A percentile compares a stretch with the other conserved stretches of the same genome.
phyloP scores from a whole-genome alignment of 2,888 invertebrate genomes.

The Chorisops tibialis region DNA sequence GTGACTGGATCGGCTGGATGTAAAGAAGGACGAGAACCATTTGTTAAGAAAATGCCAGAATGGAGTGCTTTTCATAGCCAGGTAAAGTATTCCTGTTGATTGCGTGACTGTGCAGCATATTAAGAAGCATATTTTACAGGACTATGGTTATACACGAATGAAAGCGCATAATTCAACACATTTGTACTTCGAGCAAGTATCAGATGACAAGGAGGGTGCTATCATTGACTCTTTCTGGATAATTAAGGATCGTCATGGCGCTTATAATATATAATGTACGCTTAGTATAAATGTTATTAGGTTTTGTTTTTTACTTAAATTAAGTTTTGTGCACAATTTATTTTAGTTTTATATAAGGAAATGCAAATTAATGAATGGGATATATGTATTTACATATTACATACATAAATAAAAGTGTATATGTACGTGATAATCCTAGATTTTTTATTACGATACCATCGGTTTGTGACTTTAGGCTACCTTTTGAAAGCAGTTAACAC shows the following conservation, averaged over 20 bases:
- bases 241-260: conserved; percentile 54
- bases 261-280: not conserved
- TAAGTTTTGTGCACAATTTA: too few species aligned
- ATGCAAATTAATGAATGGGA: too few species aligned
- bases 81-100: conserved; percentile 38
- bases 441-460: too few species aligned
- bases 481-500: too few species aligned
- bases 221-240: conserved; percentile 68
- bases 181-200: conserved; percentile 83
- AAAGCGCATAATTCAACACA: conserved; percentile 78
- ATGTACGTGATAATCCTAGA: too few species aligned
- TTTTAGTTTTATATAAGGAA: too few species aligned
- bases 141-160: conserved; percentile 91
- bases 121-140: conserved; percentile 49
- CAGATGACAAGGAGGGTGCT: conserved; percentile 65
- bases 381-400: too few species aligned
- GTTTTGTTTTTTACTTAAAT: too few species aligned
- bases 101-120: conserved; percentile 16
- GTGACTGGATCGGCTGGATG: conserved; percentile 88
- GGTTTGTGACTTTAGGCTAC: too few species aligned
- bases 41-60: conserved; percentile 56
- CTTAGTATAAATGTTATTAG: too few species aligned
- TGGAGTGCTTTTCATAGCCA: conserved; percentile 84
- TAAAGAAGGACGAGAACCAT: conserved; percentile 74
- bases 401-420: too few species aligned